These are phyloP conservation scores for Marmota monax DNA, from an alignment of 2,113 vertebrate genomes.

Conservation along the genomic window DNA sequence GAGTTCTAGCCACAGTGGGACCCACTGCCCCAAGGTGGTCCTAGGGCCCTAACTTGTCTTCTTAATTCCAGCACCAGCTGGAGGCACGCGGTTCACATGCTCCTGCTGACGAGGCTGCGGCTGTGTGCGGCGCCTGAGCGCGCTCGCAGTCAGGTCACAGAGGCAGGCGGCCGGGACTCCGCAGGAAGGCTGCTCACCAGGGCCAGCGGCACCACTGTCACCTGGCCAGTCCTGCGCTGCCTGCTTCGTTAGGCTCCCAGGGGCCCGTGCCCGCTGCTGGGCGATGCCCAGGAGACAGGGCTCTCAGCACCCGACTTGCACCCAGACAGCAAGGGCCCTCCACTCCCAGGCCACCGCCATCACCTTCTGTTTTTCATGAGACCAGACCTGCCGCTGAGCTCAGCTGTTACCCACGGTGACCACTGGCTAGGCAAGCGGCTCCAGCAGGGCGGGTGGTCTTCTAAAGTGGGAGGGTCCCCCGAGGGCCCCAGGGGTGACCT, in stretches of 20 bases:
- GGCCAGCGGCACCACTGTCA: neutral
- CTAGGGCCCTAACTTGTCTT: no score
- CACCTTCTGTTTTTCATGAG: neutral
- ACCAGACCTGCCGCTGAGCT: neutral
- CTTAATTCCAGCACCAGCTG: neutral
- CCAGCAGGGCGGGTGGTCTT: neutral
- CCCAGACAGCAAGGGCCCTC: neutral
- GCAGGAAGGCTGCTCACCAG: neutral
- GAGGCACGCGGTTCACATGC: fast-evolving
- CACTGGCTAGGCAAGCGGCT: fast-evolving
- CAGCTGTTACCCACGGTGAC: fast-evolving
- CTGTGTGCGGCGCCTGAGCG: no score
- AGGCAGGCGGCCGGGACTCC: fast-evolving
- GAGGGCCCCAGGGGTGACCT: fast-evolving
- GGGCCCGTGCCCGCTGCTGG: neutral
- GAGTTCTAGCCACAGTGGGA: fast-evolving
- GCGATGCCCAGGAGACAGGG: fast-evolving
- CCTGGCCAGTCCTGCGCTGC: no score
- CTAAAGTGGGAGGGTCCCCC: neutral
- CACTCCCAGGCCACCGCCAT: neutral
- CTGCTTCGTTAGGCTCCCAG: neutral
- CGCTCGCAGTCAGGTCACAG: neutral
- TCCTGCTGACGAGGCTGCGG: neutral
- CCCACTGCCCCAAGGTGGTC: neutral
- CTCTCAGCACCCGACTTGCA: neutral